Base-by-base conservation (phyloP, 2,888 invertebrate genomes). In the Branchellion lobata region DNA sequence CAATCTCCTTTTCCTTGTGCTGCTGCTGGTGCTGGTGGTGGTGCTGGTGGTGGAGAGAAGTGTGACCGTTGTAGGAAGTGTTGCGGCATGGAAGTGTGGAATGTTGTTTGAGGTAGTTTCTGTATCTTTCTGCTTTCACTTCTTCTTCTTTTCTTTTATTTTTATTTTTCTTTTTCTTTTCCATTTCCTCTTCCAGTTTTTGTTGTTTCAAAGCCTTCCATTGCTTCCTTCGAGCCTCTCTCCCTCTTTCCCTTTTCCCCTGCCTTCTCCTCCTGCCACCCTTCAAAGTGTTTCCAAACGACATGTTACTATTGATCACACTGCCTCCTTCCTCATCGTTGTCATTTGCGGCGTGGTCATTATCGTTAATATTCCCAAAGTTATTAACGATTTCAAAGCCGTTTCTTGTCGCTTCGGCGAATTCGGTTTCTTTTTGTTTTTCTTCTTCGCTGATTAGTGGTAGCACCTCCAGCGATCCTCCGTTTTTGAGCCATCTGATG, bases 401-500 rank as follows among this genome's bases (percentile, higher is more conserved):
- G 24, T 65, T n/a, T 65, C 8, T 65, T 69, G 3, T n/a, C 14
- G 8, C 14, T 3, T 69, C 34, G 3, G 2, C n/a, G 5, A 8
- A 5, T n/a, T 29, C 33, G 5, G 8, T 29, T 31, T 34, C 34
- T 31, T 29, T n/a, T 69, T n/a, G 3, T 69, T 69, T 69, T 29
- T 31, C 69, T 34, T 69, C 33, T 14, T 69, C 69, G 31, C 69
- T 34, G 5, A 33, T 34, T 5, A 14, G 3, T 47, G 75, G 75
- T 8, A 75, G 24, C 24, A 51, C 51, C 24, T 40, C 47, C 33
- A 75, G 29, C n/a, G 27, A 27, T 27, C 33, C 1, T 1, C 77
- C 77, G 36, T 77, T 65, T 65, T 77, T 77, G 34, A 61, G 36
- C 77, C 77, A 77, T 14, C 27, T 61, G 31, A 77, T 77, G n/a